Percentiles rank a stretch among this genome's conserved stretches.
These are phyloP conservation scores for Halcyon chelicuti DNA, from an alignment of 2,797 vertebrate species.

Conservation along the genomic window DNA sequence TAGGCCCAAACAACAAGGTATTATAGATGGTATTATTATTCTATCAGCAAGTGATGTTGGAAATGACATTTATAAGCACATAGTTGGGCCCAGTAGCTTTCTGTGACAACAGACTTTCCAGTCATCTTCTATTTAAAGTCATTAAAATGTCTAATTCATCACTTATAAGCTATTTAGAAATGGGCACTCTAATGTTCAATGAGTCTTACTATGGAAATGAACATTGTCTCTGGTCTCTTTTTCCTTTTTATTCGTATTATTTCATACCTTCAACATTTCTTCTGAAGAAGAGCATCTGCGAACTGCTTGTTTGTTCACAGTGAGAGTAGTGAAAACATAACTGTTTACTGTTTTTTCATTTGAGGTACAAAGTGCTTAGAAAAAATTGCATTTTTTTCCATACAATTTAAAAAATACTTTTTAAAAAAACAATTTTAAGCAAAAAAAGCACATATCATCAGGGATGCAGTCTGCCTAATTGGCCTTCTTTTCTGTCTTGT, in stretches of 20 bases:
- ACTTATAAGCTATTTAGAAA: background rate
- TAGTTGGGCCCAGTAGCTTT: background rate
- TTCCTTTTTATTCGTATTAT: background rate
- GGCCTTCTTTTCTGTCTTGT: background rate
- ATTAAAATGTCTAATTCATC: background rate
- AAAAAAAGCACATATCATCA: background rate
- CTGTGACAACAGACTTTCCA: background rate
- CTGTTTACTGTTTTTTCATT: background rate
- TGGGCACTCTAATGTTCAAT: background rate
- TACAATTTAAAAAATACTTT: too few species aligned
- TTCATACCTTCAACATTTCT: background rate
- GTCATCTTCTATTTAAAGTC: background rate
- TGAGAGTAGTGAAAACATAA: background rate
- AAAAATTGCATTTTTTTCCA: background rate
- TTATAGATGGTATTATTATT: background rate
- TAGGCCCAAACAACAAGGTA: background rate
- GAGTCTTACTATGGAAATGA: background rate
- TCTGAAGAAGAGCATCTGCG: background rate
- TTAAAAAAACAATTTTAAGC: too few species aligned
- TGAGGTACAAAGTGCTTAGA: fast-evolving
- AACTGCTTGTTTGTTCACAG: background rate
- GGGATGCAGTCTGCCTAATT: background rate
- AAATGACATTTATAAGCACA: slow-evolving; percentile 12
- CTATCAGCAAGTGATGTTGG: background rate
- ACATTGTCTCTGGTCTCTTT: background rate